Percentiles rank a stretch among this genome's conserved stretches.
These are phyloP conservation scores for Dolichomitus sp. DNA, from an alignment of 2,888 invertebrate species.

Conservation along the genomic window DNA sequence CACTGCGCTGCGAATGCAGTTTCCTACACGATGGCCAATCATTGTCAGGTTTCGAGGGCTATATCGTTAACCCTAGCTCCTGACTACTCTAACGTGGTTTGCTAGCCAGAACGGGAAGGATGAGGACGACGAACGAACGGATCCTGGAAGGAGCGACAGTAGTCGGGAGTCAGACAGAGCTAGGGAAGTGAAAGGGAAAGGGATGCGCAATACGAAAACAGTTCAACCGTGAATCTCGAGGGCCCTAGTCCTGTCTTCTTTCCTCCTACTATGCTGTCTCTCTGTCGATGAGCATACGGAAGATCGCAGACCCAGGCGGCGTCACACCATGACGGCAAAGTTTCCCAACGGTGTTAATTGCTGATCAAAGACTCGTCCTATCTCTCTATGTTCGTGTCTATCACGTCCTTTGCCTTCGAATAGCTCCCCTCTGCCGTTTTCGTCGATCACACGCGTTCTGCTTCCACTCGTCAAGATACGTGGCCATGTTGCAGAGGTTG, in stretches of 20 bases:
- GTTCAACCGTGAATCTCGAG: conserved; percentile 55
- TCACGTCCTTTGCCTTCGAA: conserved; percentile 37
- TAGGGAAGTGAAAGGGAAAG: conserved; percentile 41
- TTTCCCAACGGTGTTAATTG: conserved; percentile 77
- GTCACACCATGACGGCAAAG: conserved; percentile 50
- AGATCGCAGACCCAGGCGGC: conserved; percentile 66
- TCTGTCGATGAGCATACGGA: conserved; percentile 69
- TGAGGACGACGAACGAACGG: conserved; percentile 50
- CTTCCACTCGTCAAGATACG: conserved; percentile 20
- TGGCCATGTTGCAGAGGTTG: not conserved
- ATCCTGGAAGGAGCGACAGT: conserved; percentile 42
- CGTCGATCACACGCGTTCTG: conserved; percentile 38
- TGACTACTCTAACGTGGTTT: conserved; percentile 13
- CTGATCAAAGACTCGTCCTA: conserved; percentile 76
- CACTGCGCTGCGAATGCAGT: not conserved
- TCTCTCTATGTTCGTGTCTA: conserved; percentile 31
- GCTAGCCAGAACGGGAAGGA: conserved; percentile 9
- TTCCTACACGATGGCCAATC: conserved; percentile 9
- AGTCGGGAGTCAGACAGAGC: conserved; percentile 29
- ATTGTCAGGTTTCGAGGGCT: not conserved
- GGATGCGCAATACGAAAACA: conserved; percentile 58
- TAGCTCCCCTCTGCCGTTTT: conserved; percentile 30
- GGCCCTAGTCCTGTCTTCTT: conserved; percentile 1
- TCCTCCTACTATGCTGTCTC: conserved; percentile 59
- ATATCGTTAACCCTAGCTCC: not conserved